phyloP scores from a whole-genome alignment of 1,140 invertebrate species.

The Gonatopus flavifemur region DNA sequence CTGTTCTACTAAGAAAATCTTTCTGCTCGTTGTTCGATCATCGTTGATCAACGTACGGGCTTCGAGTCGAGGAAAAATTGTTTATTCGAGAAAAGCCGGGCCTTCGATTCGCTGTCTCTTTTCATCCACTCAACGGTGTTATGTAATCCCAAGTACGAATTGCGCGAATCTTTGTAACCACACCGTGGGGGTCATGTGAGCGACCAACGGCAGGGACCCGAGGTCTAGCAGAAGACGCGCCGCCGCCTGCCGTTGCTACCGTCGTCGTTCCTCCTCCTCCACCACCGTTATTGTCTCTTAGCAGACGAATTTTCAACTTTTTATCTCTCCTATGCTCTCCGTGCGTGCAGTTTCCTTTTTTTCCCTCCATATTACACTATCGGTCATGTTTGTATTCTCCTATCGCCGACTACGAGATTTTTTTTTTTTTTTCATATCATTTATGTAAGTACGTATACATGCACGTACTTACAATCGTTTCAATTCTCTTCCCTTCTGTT shows the following conservation, averaged over 20 bases:
- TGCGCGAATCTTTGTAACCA: slow-evolving; percentile 28
- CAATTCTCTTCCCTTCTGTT: background rate
- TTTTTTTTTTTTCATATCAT: background rate
- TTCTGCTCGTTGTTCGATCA: background rate
- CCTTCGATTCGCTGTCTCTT: background rate
- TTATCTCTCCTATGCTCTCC: too few relatives aligned
- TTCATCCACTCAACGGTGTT: slow-evolving; percentile 19
- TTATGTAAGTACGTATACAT: background rate
- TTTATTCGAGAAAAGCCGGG: background rate
- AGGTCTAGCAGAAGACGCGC: slow-evolving; percentile 58
- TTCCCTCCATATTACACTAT: background rate
- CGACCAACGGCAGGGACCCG: slow-evolving; percentile 20
- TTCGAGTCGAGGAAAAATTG: slow-evolving; percentile 5
- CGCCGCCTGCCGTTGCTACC: slow-evolving; percentile 11
- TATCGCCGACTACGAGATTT: background rate
- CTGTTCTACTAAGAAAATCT: background rate
- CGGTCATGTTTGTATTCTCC: slow-evolving; percentile 6
- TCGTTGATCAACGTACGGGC: slow-evolving; percentile 1
- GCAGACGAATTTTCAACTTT: slow-evolving; percentile 19
- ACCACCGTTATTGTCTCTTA: slow-evolving; percentile 7
- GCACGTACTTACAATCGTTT: background rate
- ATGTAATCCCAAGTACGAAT: slow-evolving; percentile 34
- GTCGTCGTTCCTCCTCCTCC: background rate
- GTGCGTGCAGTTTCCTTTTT: too few relatives aligned
- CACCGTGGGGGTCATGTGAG: slow-evolving; percentile 28